phyloP scores from a whole-genome alignment of 2,888 invertebrate genomes.

The Imbricaverruca yamaguchii region DNA sequence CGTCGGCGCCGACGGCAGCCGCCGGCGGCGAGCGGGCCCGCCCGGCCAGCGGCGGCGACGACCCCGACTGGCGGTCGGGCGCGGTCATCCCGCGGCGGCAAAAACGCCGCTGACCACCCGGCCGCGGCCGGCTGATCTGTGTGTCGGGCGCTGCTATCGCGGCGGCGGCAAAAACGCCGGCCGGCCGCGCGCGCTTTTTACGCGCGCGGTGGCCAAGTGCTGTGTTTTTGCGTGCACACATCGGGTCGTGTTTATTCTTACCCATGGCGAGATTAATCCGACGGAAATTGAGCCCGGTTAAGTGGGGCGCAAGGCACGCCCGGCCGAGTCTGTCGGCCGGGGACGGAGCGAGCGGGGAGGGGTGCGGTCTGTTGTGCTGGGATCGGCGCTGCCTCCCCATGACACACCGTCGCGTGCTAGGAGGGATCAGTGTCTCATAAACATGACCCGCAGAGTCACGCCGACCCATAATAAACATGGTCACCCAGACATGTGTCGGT shows the following conservation, averaged over 20 bases:
- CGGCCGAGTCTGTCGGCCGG: neutral
- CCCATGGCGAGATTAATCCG: neutral
- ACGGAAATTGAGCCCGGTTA: neutral
- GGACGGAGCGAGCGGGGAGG: neutral
- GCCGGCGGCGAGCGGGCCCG: too few species aligned
- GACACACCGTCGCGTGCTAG: neutral
- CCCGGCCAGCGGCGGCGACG: too few species aligned
- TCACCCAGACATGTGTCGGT: neutral
- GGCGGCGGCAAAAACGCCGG: neutral
- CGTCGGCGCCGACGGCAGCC: too few species aligned
- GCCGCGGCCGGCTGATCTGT: neutral
- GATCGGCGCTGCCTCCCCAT: neutral
- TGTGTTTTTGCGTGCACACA: neutral
- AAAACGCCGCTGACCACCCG: neutral
- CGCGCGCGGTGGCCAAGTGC: neutral
- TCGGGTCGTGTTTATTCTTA: neutral
- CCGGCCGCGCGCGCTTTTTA: neutral
- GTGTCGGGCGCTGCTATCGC: neutral
- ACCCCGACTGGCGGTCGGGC: too few species aligned
- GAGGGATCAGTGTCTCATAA: neutral
- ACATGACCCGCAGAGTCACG: neutral
- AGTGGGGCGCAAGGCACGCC: neutral
- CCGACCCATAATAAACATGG: neutral
- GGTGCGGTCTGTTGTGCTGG: neutral
- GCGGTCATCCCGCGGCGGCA: too few species aligned